Evolutionary conservation across 2,888 invertebrate genomes (phyloP).

Genomic region (Lottia gigantea): DNA sequence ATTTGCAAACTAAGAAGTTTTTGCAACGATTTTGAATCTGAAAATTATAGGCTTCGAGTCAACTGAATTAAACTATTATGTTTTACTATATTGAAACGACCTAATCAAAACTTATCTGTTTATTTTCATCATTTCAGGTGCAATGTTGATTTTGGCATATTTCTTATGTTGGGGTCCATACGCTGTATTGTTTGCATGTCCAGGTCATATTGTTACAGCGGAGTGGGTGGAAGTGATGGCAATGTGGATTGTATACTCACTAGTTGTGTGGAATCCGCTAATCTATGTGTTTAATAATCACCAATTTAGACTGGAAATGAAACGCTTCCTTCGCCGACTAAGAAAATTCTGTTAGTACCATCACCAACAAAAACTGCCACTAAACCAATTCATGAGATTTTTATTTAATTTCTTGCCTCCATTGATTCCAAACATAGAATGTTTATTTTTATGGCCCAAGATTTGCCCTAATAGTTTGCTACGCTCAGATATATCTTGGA

Average conservation of each 20-base stretch:
- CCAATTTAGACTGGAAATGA: conserved; percentile 16
- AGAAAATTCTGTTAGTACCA: background rate
- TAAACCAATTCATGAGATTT: too few relatives aligned
- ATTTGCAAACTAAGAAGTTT: too few relatives aligned
- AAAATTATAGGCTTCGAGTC: too few relatives aligned
- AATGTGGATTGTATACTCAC: conserved; percentile 20
- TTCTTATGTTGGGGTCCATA: conserved; percentile 19
- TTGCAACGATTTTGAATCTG: too few relatives aligned
- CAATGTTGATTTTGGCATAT: conserved; percentile 14
- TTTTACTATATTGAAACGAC: too few relatives aligned
- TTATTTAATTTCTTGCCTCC: too few relatives aligned
- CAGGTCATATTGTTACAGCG: background rate
- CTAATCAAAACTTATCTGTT: background rate
- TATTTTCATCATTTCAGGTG: conserved; percentile 6
- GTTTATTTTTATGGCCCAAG: too few relatives aligned
- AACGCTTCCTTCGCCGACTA: background rate
- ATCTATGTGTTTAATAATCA: conserved; percentile 22
- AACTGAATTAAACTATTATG: too few relatives aligned
- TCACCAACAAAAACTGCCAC: background rate
- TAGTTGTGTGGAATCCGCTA: conserved; percentile 16
- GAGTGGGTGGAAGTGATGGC: conserved; percentile 13
- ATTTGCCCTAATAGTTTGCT: too few relatives aligned
- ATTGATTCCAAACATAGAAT: too few relatives aligned
- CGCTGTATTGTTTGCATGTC: conserved; percentile 3
- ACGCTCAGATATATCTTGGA: too few relatives aligned